phyloP scores from a whole-genome alignment of 2,888 invertebrate genomes.

The Lasioglossum zephyrum region DNA sequence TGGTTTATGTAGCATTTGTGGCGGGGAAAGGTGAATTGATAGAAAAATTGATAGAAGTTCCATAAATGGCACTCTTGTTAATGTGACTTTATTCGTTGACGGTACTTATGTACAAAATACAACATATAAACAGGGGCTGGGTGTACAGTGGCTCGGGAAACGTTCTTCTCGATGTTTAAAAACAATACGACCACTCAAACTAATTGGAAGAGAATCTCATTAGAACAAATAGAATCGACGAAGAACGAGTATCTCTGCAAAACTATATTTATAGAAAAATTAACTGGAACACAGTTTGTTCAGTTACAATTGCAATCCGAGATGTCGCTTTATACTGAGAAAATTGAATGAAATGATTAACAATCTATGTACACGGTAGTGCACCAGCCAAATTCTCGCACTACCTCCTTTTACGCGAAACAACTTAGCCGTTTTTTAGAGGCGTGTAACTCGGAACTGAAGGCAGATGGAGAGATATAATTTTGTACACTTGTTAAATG shows the following conservation, averaged over 20 bases:
- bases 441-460: too few relatives aligned
- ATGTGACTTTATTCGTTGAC: constrained; percentile 74
- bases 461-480: too few relatives aligned
- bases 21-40: constrained; percentile 31
- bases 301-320: background rate
- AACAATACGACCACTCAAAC: too few relatives aligned
- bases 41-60: constrained; percentile 50
- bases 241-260: too few relatives aligned
- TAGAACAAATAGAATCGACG: too few relatives aligned
- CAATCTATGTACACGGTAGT: background rate
- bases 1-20: background rate
- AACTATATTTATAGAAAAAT: background rate
- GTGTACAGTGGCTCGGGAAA: constrained; percentile 56
- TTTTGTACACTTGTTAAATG: too few relatives aligned
- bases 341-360: too few relatives aligned
- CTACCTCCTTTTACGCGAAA: too few relatives aligned
- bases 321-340: too few relatives aligned
- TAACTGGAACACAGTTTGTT: background rate
- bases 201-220: background rate
- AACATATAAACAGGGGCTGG: constrained; percentile 59
- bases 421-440: too few relatives aligned
- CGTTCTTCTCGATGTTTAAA: background rate
- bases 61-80: constrained; percentile 72
- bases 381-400: too few relatives aligned
- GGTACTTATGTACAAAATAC: constrained; percentile 69